phyloP scores from a whole-genome alignment of 2,888 invertebrate species.

The Urechis unicinctus region DNA sequence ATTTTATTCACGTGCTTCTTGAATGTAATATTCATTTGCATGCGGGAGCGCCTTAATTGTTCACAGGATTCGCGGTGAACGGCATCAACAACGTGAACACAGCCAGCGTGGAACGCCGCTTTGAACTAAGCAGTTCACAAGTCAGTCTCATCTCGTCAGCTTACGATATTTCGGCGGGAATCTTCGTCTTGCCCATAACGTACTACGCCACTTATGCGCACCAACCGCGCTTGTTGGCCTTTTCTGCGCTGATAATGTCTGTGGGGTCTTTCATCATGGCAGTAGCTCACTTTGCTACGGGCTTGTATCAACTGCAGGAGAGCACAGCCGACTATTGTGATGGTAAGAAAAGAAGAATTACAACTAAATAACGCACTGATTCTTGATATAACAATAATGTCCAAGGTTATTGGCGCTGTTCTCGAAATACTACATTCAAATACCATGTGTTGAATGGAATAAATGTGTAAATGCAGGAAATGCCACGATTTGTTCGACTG shows the following conservation, averaged over 20 bases:
- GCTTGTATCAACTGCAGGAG: slow-evolving; percentile 55
- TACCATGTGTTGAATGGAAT: too few species aligned
- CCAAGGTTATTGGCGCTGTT: too few species aligned
- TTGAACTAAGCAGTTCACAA: slow-evolving; percentile 34
- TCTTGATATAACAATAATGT: too few species aligned
- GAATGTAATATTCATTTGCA: neutral
- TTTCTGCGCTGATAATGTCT: slow-evolving; percentile 69
- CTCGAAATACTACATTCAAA: too few species aligned
- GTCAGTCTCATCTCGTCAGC: slow-evolving; percentile 37
- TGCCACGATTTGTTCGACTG: neutral
- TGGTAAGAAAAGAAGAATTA: neutral
- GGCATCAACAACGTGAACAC: slow-evolving; percentile 45
- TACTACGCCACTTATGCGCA: slow-evolving; percentile 63
- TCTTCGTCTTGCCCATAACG: slow-evolving; percentile 43
- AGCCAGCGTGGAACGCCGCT: slow-evolving; percentile 37
- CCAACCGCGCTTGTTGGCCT: slow-evolving; percentile 60
- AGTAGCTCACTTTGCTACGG: slow-evolving; percentile 72
- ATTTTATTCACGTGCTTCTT: too few species aligned
- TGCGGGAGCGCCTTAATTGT: neutral
- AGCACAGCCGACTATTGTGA: slow-evolving; percentile 5
- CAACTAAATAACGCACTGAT: too few species aligned
- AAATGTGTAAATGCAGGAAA: neutral
- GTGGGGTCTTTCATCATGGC: slow-evolving; percentile 66
- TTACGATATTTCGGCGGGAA: slow-evolving; percentile 40
- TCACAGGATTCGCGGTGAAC: slow-evolving; percentile 42